Conservation (phyloP, 2,888 invertebrate species). For the Eretmocerus hayati region DNA sequence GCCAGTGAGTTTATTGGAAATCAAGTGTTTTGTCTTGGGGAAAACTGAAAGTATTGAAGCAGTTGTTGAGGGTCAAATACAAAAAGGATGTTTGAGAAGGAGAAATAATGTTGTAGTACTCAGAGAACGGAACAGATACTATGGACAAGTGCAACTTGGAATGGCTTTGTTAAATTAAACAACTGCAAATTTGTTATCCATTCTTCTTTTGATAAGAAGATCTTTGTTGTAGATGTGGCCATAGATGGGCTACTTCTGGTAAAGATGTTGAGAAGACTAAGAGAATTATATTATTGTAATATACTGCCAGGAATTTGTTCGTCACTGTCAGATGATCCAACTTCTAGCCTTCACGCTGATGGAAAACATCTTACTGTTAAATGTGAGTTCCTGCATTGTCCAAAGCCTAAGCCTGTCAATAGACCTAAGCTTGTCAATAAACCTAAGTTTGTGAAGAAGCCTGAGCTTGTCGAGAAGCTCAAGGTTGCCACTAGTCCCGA, state of each 20-base stretch:
- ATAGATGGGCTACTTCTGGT: not conserved
- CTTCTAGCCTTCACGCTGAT: not conserved
- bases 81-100: not conserved
- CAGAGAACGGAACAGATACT: not conserved
- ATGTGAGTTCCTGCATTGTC: no score
- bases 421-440: no score
- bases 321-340: not conserved
- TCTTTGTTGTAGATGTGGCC: not conserved
- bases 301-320: not conserved
- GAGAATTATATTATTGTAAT: not conserved
- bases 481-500: no score
- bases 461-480: no score
- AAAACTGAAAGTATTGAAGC: slow-evolving; percentile 12
- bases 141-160: slow-evolving; percentile 1
- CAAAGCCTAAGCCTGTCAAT: no score
- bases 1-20: slow-evolving; percentile 26
- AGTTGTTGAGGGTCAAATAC: not conserved
- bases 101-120: not conserved
- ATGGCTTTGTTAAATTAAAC: slow-evolving; percentile 1
- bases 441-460: no score
- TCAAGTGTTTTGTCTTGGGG: slow-evolving; percentile 28
- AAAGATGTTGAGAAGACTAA: not conserved
- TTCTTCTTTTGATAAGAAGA: not conserved
- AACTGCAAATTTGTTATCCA: not conserved
- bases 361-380: no score